Percentiles rank a stretch among this genome's conserved stretches.
phyloP scores from a whole-genome alignment of 1,140 invertebrate species.

The Pissodes strobi region DNA sequence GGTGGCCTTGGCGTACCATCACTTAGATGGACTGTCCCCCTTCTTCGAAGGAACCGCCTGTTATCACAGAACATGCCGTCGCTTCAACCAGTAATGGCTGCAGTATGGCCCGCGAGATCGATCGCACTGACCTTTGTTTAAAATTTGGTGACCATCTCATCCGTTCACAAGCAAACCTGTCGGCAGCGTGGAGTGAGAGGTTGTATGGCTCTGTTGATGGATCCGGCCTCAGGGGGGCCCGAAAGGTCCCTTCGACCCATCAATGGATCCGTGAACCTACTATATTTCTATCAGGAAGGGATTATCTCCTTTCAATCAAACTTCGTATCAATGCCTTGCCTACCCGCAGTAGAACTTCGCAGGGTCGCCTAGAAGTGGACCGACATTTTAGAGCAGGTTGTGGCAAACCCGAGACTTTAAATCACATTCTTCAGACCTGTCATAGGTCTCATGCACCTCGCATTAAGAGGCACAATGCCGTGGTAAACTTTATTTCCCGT shows the following conservation, averaged over 20 bases:
- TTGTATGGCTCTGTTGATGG: background rate
- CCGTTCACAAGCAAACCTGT: background rate
- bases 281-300: background rate
- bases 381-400: constrained; percentile 11
- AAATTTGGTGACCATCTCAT: background rate
- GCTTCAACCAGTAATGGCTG: background rate
- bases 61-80: background rate
- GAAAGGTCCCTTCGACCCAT: background rate
- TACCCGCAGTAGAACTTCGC: too few relatives aligned
- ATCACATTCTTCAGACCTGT: constrained; percentile 30
- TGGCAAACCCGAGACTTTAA: constrained; percentile 2
- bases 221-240: background rate
- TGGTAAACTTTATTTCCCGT: too few relatives aligned
- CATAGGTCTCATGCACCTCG: background rate
- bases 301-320: constrained; percentile 9
- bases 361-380: too few relatives aligned
- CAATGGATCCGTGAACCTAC: background rate
- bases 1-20: constrained; percentile 42
- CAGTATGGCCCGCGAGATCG: background rate
- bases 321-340: too few relatives aligned
- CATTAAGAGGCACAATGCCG: background rate
- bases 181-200: background rate
- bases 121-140: background rate
- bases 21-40: background rate
- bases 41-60: background rate